Conservation (phyloP, 1,140 invertebrate species). For the Pseudomyrmex gracilis region DNA sequence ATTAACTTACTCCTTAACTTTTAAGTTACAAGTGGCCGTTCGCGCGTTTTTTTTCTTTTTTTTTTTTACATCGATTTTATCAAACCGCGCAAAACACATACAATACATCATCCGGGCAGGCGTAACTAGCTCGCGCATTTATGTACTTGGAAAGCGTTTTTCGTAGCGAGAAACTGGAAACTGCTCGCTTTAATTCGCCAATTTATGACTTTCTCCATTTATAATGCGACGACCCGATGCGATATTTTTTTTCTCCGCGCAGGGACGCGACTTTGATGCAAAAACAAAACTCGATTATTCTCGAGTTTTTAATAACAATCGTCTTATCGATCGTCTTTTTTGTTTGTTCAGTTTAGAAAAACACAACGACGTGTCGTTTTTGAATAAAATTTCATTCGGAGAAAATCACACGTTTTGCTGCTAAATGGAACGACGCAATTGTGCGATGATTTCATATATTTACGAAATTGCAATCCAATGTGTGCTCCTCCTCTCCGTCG, state of each 20-base stretch:
- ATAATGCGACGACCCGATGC: conserved; percentile 30
- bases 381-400: no score
- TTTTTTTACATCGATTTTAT: conserved; percentile 29
- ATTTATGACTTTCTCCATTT: conserved; percentile 58
- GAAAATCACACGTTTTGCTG: neutral
- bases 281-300: no score
- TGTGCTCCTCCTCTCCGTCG: neutral
- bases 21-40: conserved; percentile 16
- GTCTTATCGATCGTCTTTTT: no score
- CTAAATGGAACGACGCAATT: neutral
- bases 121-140: conserved; percentile 42
- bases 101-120: neutral
- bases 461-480: neutral
- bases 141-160: conserved; percentile 55
- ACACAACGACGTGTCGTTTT: no score
- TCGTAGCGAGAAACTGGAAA: conserved; percentile 56
- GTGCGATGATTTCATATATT: conserved; percentile 5
- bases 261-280: neutral
- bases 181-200: conserved; percentile 40
- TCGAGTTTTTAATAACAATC: no score
- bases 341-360: no score
- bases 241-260: conserved; percentile 20
- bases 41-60: neutral
- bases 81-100: conserved; percentile 28
- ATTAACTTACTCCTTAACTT: conserved; percentile 4